Evolutionary conservation across 1,140 invertebrate genomes (phyloP), one percentile per base, ranked within the genome.

Genomic region (Hormaphis cornu): DNA sequence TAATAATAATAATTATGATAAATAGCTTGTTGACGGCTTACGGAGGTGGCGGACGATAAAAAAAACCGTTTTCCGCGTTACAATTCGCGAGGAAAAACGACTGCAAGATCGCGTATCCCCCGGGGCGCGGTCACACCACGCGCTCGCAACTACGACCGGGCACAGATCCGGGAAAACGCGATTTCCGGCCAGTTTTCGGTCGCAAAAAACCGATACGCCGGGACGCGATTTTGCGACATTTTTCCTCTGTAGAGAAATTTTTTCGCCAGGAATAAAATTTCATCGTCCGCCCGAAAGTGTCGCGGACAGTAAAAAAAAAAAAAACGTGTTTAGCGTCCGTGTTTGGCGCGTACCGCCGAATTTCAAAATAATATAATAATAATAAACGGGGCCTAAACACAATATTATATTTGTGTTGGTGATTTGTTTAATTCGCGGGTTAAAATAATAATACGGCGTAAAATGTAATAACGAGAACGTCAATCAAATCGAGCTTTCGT

Each of bases 111-210:
- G 22, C 4, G 7, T 37, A 37, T 14, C 6, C 35, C 18, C 6
- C 12, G 9, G 28, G 22, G 10, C 56, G 26, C n/a, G 37, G 35
- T 44, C 50, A n/a, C n/a, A n/a, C n/a, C n/a, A n/a, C n/a, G n/a
- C 5, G 53, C 12, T 20, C 14, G 6, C 30, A 33, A 4, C 8
- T 10, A 9, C 20, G 20, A 56, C 53, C 28, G 33, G n/a, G 10
- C 16, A 70, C 35, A 70, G 50, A 28, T 54, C 69, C 53, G 52
- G 30, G 56, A 52, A 69, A 70, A 70, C 59, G 59, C 59, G 59
- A 63, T 6, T 63, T 63, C 58, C 42, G 59, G 59, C 59, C 59
- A 46, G 59, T 42, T 30, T 30, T 12, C 26, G 26, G 26, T 33
- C 12, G 16, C 28, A 1, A n/a, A n/a, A n/a, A 56, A 14, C 53